Conservation (phyloP, 2,888 invertebrate species). For the Diplolepis rosae region DNA sequence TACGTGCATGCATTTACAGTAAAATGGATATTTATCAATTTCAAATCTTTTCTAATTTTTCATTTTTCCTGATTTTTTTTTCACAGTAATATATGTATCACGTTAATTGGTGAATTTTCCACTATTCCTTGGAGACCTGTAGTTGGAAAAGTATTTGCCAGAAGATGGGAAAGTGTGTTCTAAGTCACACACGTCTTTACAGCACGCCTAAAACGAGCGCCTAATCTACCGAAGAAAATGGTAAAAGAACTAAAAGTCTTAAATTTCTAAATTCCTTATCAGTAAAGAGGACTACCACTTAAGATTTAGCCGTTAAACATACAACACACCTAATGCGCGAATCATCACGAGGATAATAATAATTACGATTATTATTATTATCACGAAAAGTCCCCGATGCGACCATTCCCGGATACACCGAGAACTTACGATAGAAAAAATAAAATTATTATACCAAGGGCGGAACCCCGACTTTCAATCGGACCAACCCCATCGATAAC, state of each 20-base stretch:
- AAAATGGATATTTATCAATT: neutral
- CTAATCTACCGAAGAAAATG: slow-evolving; percentile 36
- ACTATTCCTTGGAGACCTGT: no score
- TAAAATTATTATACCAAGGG: slow-evolving; percentile 47
- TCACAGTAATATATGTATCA: neutral
- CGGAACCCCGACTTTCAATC: neutral
- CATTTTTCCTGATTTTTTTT: neutral
- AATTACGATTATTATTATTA: slow-evolving; percentile 30
- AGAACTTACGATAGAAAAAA: slow-evolving; percentile 44
- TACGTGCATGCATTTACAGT: slow-evolving; percentile 9
- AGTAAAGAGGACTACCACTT: slow-evolving; percentile 13
- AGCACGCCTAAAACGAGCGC: slow-evolving; percentile 36
- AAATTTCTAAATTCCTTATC: slow-evolving; percentile 24
- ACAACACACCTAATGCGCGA: slow-evolving; percentile 28
- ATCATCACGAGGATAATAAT: slow-evolving; percentile 24
- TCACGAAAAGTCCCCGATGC: slow-evolving; percentile 22
- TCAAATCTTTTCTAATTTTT: neutral
- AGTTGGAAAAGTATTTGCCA: neutral
- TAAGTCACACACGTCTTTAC: slow-evolving; percentile 50
- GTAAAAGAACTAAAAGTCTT: slow-evolving; percentile 8
- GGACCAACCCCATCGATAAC: slow-evolving; percentile 39
- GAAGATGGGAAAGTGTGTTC: neutral
- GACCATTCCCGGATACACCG: neutral
- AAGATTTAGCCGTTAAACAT: slow-evolving; percentile 18
- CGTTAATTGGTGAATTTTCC: neutral